Base-by-base conservation (phyloP, 2,797 vertebrate genomes). In the Anniella stebbinsi region DNA sequence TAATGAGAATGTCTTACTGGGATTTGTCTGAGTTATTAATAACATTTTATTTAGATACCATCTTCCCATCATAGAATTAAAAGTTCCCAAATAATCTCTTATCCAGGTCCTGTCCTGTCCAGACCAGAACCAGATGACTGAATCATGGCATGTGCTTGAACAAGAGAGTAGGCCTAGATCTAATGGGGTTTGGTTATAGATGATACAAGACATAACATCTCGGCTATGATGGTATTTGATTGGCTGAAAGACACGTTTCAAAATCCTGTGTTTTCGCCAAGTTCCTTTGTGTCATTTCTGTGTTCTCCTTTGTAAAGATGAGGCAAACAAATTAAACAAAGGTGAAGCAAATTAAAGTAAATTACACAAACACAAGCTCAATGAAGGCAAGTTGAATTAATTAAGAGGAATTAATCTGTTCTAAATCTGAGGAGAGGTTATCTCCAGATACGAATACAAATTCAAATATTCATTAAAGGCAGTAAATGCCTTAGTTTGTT, bases 271-370 rank as follows among this genome's bases (percentile, higher is more conserved):
- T 87, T 70, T 69, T 77, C 77, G 60, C 45, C 41, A 30, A 77
- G 70, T 30, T 67, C 72, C 48, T 69, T 87, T 83, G 80, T 84
- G 86, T 60, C 80, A 90, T 30, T 87, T 69, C 67, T 18, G 18
- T 57, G 36, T 87, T 83, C 85, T 83, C 54, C 76, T 87, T 83
- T 57, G 30, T n/a, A 67, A 87, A 87, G 60, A 83, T 8, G 89
- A 90, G 86, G 81, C 89, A 90, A 90, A 87, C 89, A 90, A 90
- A 90, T 90, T 87, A 90, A 87, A 90, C 86, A 90, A 90, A 90
- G 80, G 85, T 90, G 89, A 90, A 90, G 80, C 86, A 90, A 90
- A 90, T 90, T 87, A 87, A 90, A 87, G 85, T 72, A 90, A 90
- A 90, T 90, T 87, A 90, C 73, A 87, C 72, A 87, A 87, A 87